Evolutionary conservation across 1,140 invertebrate genomes (phyloP), one percentile per base, ranked within the genome.

Genomic region (Bathynomus jamesi): DNA sequence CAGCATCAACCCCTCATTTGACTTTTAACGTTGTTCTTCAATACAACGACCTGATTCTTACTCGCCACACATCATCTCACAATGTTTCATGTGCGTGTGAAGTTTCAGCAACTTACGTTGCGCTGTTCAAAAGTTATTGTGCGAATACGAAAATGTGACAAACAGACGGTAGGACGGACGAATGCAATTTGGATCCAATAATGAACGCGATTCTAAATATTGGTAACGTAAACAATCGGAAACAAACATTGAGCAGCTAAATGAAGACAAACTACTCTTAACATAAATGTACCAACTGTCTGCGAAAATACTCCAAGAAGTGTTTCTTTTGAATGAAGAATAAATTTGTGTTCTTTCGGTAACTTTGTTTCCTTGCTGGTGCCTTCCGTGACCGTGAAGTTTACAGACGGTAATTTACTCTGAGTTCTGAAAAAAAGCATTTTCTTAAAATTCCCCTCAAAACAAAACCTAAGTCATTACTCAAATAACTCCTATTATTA

Each of bases 291-390:
- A 69, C 67, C 29, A 28, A 28, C 61, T 11, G 67, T 53, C 28
- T 61, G 53, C 11, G 67, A 69, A 25, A 69, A 69, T 28, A 69
- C 67, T 27, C 67, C 67, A 0, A 69, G 25, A 7, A 29, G 61
- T 29, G 60, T 53, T 30, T 69, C 61, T 10, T 61, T 69, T n/a
- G 60, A 53, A 30, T 69, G 67, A 0, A 61, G 21, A 27, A 69
- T 27, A 46, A 69, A 69, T 46, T 61, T 69, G 53, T 69, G 67
- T 17, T 69, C 67, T 24, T 46, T 32, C 0, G 67, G 67, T n/a
- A 69, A 60, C 21, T 69, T 60, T 53, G 60, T 28, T 28, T 53
- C 13, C 13, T 53, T 25, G 2, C 24, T 28, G 21, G 31, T 28
- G 2, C 13, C n/a, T 61, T 69, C 67, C 29, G 60, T 53, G 29